Base-by-base conservation (phyloP, 1,140 invertebrate genomes). In the Chymomyza costata region DNA sequence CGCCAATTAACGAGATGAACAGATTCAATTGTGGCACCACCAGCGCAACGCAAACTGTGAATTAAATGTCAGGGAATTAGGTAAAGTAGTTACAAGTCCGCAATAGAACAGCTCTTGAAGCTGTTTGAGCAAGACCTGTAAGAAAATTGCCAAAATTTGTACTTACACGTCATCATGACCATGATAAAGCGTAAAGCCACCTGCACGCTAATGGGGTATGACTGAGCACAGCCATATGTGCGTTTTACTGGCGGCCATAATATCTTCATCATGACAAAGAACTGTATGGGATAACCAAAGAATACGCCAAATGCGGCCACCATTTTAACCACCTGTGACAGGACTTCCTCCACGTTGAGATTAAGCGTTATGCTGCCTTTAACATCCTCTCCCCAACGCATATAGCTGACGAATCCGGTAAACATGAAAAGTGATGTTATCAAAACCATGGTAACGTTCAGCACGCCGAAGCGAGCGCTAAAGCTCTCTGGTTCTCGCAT, bases 1-100 rank as follows among this genome's bases (percentile, higher is more conserved):
- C 94, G 1, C 96, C 96, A 34, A 97, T 92, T 32, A 97, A 87
- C 0, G 96, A 95, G 57, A 98, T 97, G 84, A 97, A 92, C 1
- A 95, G 86, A 32, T 93, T 93, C 40, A 98, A 86, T 63, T 95
- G 87, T 0, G 95, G 95, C 49, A 98, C 92, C 0, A 90, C 87
- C 53, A 93, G 90, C 0, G 95, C 95, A 34, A 97, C 86, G 2
- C 90, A 83, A 88, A 96, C 95, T 95, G 87, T 5, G 89, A 88
- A 40, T 35, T 2, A n/a, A 7, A 43, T n/a, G n/a, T n/a, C n/a
- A n/a, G n/a, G n/a, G n/a, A n/a, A n/a, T n/a, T n/a, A n/a, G n/a
- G n/a, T 15, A 17, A 5, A 8, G 13, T n/a, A 7, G 21, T n/a
- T n/a, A n/a, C n/a, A n/a, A n/a, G n/a, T 28, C 10, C 5, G 10